A percentile compares a stretch with the other conserved stretches of the same genome.
These are phyloP conservation scores for Amphiura filiformis DNA, from an alignment of 35 echinoderm and acorn worm species.

Conservation along the genomic window DNA sequence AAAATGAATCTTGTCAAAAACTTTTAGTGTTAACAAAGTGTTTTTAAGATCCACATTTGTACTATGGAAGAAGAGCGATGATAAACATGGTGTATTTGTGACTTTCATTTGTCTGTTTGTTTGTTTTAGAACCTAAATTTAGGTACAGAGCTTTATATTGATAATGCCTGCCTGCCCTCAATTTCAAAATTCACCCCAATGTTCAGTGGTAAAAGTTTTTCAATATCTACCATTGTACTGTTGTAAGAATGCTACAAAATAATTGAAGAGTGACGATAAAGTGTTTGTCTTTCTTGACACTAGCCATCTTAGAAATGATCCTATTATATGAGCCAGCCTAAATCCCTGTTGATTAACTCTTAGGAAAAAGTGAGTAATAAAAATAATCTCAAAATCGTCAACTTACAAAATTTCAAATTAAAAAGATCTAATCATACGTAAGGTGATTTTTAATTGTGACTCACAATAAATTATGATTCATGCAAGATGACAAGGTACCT, in stretches of 20 bases:
- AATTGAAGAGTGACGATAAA: not conserved
- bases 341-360: not conserved
- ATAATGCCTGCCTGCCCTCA: not conserved
- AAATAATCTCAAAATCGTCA: not conserved
- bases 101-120: too few relatives aligned
- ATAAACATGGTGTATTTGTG: too few relatives aligned
- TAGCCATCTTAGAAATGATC: not conserved
- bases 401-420: not conserved
- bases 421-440: not conserved
- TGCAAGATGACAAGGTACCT: not conserved
- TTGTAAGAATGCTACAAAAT: not conserved
- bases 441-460: not conserved
- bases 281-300: not conserved
- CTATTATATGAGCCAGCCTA: not conserved
- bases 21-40: too few relatives aligned
- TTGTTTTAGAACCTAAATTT: not conserved
- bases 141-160: not conserved
- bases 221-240: not conserved
- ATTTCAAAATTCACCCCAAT: not conserved
- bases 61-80: too few relatives aligned
- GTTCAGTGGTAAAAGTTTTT: not conserved
- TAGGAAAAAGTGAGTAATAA: not conserved
- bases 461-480: not conserved
- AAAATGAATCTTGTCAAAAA: too few relatives aligned
- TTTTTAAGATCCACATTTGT: too few relatives aligned